Conservation (phyloP, 2,113 vertebrate genomes). For the Bufo bufo region DNA sequence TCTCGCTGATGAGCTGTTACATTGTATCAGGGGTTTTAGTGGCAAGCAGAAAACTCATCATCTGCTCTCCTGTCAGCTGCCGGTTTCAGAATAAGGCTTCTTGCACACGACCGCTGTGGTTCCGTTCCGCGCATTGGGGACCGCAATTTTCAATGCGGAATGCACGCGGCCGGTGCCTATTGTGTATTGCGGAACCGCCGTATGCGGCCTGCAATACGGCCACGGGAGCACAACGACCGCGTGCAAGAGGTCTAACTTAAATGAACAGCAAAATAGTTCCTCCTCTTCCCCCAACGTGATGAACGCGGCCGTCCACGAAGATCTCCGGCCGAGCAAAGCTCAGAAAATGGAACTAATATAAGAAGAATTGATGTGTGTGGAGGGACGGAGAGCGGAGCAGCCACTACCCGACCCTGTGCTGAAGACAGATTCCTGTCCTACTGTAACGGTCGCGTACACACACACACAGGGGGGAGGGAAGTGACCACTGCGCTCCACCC, state of each 20-base stretch:
- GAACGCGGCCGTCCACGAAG: neutral
- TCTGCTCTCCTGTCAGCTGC: neutral
- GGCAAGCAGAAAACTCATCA: neutral
- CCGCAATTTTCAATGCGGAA: too few relatives aligned
- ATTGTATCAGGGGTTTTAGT: neutral
- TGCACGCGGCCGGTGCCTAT: too few relatives aligned
- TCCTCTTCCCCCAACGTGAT: neutral
- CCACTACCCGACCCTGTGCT: neutral
- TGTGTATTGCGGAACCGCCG: too few relatives aligned
- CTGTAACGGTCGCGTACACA: too few relatives aligned
- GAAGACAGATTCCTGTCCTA: neutral
- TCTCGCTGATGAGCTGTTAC: conserved; percentile 4
- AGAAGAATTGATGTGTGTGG: neutral
- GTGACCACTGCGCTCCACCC: too few relatives aligned
- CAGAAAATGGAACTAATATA: neutral
- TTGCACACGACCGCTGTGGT: too few relatives aligned
- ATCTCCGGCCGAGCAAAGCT: neutral
- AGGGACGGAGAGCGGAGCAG: neutral
- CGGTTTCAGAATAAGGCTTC: neutral
- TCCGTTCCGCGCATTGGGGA: too few relatives aligned
- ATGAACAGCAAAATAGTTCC: neutral
- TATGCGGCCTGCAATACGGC: too few relatives aligned
- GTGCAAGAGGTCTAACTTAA: neutral
- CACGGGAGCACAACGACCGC: too few relatives aligned
- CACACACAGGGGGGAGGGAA: too few relatives aligned